A percentile compares a stretch with the other conserved stretches of the same genome.
phyloP scores from a whole-genome alignment of 2,888 invertebrate species.

The Tiphia femorata region DNA sequence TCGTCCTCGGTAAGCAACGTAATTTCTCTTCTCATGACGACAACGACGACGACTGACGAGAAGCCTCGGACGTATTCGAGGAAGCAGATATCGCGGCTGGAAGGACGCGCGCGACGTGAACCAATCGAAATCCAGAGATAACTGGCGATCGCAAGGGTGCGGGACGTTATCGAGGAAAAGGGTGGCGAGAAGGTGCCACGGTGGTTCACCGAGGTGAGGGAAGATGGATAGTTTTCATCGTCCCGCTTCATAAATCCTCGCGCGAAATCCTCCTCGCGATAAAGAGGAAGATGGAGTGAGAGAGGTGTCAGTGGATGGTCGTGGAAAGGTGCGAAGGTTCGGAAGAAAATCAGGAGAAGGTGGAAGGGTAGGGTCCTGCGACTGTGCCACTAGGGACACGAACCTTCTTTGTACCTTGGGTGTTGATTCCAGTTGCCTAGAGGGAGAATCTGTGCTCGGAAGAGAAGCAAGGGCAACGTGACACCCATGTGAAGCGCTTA shows the following conservation, averaged over 20 bases:
- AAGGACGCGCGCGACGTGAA: slow-evolving; percentile 38
- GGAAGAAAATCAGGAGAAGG: too few relatives aligned
- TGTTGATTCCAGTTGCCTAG: too few relatives aligned
- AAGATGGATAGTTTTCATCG: slow-evolving; percentile 63
- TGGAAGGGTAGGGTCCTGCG: too few relatives aligned
- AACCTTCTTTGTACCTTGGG: too few relatives aligned
- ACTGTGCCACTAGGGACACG: too few relatives aligned
- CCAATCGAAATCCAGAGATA: slow-evolving; percentile 37
- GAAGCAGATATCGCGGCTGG: slow-evolving; percentile 18
- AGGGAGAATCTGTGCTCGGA: too few relatives aligned
- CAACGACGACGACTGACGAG: slow-evolving; percentile 9
- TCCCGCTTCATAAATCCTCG: slow-evolving; percentile 55
- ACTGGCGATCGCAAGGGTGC: slow-evolving; percentile 18
- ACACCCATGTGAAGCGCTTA: too few relatives aligned
- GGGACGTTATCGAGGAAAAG: slow-evolving; percentile 44
- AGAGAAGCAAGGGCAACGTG: too few relatives aligned
- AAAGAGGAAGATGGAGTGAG: slow-evolving; percentile 19
- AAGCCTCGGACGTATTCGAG: slow-evolving; percentile 12
- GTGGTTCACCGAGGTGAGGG: slow-evolving; percentile 27
- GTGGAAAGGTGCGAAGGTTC: too few relatives aligned
- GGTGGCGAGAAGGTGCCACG: slow-evolving; percentile 5
- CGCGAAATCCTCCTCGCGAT: slow-evolving; percentile 43
- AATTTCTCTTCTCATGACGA: slow-evolving; percentile 21
- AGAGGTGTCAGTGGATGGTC: background rate
- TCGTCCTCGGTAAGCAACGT: slow-evolving; percentile 15